Conservation (phyloP, 2,797 vertebrate genomes). For the Myotis myotis region DNA sequence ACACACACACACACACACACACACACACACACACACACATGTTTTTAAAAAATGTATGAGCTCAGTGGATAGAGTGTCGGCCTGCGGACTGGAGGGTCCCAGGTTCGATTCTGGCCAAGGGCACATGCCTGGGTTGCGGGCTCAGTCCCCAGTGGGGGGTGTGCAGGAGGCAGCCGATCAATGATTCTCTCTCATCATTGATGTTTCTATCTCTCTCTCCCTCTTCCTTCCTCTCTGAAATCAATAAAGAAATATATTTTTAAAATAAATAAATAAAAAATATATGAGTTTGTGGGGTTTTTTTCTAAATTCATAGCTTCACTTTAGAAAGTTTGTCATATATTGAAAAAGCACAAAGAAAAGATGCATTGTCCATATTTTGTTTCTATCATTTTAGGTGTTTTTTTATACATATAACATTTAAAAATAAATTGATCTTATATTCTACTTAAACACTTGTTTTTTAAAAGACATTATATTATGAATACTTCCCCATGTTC, state of each 20-base stretch:
- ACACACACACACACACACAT: too few species aligned
- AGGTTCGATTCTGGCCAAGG: too few species aligned
- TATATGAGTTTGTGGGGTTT: neutral
- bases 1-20: neutral
- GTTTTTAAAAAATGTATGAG: neutral
- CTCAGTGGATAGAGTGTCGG: too few species aligned
- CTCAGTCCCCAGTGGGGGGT: too few species aligned
- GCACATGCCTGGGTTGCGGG: too few species aligned
- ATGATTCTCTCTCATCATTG: too few species aligned
- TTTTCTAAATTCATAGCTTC: neutral
- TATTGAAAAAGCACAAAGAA: neutral
- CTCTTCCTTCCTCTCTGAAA: too few species aligned
- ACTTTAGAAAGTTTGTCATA: neutral
- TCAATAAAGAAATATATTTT: too few species aligned
- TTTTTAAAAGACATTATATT: neutral
- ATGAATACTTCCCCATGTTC: neutral
- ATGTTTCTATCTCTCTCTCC: too few species aligned
- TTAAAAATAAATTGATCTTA: neutral
- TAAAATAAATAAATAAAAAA: too few species aligned
- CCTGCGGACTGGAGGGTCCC: too few species aligned
- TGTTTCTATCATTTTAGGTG: neutral
- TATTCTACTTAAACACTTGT: neutral
- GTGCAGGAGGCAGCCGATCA: too few species aligned
- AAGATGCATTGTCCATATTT: neutral
- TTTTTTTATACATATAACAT: neutral